Percentiles rank a stretch among this genome's conserved stretches.
Evolutionary conservation across 2,888 invertebrate species (phyloP).

Genomic region (Amphipyra berbera): DNA sequence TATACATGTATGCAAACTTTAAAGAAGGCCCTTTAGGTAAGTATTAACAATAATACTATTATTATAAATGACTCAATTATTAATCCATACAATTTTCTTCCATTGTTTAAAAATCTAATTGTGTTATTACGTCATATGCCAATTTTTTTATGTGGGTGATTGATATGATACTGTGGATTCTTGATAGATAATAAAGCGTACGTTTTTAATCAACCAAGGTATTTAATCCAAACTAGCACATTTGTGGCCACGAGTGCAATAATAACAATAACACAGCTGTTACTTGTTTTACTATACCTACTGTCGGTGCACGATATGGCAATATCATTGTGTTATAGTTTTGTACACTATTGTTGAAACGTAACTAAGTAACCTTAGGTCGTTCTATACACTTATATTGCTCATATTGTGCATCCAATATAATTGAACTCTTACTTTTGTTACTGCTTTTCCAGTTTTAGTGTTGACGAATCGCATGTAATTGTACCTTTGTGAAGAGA

Average conservation of each 20-base stretch:
- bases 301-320: constrained; percentile 56
- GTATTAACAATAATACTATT: constrained; percentile 20
- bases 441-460: constrained; percentile 29
- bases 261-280: constrained; percentile 33
- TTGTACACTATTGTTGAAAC: constrained; percentile 37
- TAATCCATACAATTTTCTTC: neutral
- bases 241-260: constrained; percentile 7
- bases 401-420: constrained; percentile 62
- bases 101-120: neutral
- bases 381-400: constrained; percentile 43
- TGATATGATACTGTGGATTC: constrained; percentile 35
- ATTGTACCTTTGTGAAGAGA: constrained; percentile 9
- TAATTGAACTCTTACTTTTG: constrained; percentile 68
- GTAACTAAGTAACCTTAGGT: constrained; percentile 26
- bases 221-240: constrained; percentile 8
- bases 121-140: constrained; percentile 1
- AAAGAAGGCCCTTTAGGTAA: constrained; percentile 43
- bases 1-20: constrained; percentile 11
- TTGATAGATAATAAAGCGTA: neutral
- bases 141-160: constrained; percentile 1
- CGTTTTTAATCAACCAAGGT: neutral
- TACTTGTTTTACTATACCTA: constrained; percentile 12
- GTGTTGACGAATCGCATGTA: constrained; percentile 14
- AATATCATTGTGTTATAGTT: constrained; percentile 45
- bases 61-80: neutral